Evolutionary conservation across 2,888 invertebrate genomes (phyloP).

Genomic region (Coleophora deauratella): DNA sequence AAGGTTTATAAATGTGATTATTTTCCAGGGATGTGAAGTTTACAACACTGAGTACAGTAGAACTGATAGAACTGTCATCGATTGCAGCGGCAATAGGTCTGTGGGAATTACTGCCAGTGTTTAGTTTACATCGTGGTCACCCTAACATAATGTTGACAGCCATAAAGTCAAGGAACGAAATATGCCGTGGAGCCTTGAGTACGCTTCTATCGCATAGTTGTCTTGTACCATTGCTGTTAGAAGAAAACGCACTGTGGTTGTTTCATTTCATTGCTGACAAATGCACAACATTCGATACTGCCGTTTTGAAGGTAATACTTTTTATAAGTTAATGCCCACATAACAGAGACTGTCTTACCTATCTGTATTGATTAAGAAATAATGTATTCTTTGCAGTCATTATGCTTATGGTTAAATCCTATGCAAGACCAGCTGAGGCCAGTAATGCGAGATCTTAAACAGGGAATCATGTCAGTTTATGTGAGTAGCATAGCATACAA

Average conservation of each 20-base stretch:
- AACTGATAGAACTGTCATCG: slow-evolving; percentile 46
- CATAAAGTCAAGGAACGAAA: slow-evolving; percentile 33
- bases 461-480: slow-evolving; percentile 53
- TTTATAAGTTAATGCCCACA: background rate
- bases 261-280: slow-evolving; percentile 68
- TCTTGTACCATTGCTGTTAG: slow-evolving; percentile 47
- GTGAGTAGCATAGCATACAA: slow-evolving; percentile 34
- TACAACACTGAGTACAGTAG: slow-evolving; percentile 33
- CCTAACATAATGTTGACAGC: slow-evolving; percentile 45
- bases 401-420: slow-evolving; percentile 64
- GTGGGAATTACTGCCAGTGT: slow-evolving; percentile 58
- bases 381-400: slow-evolving; percentile 36
- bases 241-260: slow-evolving; percentile 62
- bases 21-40: slow-evolving; percentile 47
- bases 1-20: too few relatives aligned
- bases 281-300: slow-evolving; percentile 64
- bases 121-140: slow-evolving; percentile 51
- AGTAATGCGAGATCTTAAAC: slow-evolving; percentile 57
- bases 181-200: slow-evolving; percentile 51
- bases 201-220: slow-evolving; percentile 41
- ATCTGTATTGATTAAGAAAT: too few relatives aligned
- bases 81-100: slow-evolving; percentile 57
- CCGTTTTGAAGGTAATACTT: slow-evolving; percentile 67
- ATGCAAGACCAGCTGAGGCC: slow-evolving; percentile 63
- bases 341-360: too few relatives aligned